These are phyloP conservation scores for Nesoenas mayeri DNA, from an alignment of 2,113 vertebrate genomes.

Conservation along the genomic window DNA sequence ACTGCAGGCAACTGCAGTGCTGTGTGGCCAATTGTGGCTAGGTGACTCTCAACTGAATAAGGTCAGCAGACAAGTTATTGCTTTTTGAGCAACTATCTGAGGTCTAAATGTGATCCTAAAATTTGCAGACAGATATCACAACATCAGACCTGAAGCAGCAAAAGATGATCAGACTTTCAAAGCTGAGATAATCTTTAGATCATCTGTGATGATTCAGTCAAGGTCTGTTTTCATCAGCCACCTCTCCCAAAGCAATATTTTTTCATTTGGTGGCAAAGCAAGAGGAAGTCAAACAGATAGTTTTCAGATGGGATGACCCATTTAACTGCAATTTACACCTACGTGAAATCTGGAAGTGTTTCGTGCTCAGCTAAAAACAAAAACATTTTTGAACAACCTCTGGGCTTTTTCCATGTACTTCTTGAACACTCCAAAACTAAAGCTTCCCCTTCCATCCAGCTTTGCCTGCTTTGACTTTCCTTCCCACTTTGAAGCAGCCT, in stretches of 20 bases:
- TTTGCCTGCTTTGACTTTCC: neutral
- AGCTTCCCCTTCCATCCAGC: neutral
- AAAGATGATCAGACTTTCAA: neutral
- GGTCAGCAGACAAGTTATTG: neutral
- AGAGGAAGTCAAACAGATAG: neutral
- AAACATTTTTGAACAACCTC: neutral
- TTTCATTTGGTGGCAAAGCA: neutral
- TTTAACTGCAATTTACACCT: neutral
- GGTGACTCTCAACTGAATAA: neutral
- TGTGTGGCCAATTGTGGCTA: neutral
- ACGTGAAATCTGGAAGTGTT: neutral
- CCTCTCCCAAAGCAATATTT: neutral
- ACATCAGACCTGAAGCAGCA: neutral
- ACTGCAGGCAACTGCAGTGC: neutral
- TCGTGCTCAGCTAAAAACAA: neutral
- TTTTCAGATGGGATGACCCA: neutral
- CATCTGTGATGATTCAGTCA: neutral
- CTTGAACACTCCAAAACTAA: neutral
- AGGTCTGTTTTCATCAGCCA: neutral
- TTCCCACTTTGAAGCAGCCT: neutral
- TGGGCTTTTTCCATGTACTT: neutral
- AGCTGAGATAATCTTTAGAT: neutral
- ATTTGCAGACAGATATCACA: neutral
- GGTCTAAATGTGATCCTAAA: neutral
- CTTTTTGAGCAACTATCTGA: neutral